A percentile compares a stretch with the other conserved stretches of the same genome.
Conservation (phyloP, 2,888 invertebrate species). For the Agrotis ipsilon region DNA sequence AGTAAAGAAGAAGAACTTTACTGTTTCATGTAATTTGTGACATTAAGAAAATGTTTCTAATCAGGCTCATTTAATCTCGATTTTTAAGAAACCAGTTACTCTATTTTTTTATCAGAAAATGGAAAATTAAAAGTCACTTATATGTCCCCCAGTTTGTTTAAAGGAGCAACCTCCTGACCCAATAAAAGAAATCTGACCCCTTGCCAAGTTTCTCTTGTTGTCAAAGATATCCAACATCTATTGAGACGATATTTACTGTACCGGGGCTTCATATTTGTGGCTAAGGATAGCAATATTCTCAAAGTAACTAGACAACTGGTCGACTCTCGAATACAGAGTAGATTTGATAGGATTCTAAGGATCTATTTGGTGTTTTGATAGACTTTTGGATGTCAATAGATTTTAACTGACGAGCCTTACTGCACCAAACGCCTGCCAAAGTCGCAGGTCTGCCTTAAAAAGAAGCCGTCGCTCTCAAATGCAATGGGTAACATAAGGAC, state of each 20-base stretch:
- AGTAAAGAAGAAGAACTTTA: no score
- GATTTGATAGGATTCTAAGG: conserved; percentile 65
- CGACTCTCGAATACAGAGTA: conserved; percentile 83
- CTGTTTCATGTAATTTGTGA: no score
- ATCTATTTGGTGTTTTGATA: conserved; percentile 67
- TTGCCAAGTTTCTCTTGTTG: conserved; percentile 65
- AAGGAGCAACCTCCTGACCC: conserved; percentile 21
- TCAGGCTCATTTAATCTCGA: no score
- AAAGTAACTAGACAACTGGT: conserved; percentile 82
- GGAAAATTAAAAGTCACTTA: background rate
- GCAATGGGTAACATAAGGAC: no score
- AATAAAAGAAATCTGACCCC: conserved; percentile 39
- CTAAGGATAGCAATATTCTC: conserved; percentile 82
- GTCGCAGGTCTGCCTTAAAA: no score
- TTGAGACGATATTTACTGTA: conserved; percentile 68
- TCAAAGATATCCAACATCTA: conserved; percentile 64
- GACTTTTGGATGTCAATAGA: conserved; percentile 17
- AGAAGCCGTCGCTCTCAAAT: no score
- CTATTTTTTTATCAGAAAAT: no score
- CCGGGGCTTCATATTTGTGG: conserved; percentile 76
- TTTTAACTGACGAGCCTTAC: no score
- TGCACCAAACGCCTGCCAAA: no score
- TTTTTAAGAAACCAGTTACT: no score
- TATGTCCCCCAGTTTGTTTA: conserved; percentile 32
- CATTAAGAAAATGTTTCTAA: no score